Conservation (phyloP, 23 tunicate genomes). For the Trididemnum miniatum region DNA sequence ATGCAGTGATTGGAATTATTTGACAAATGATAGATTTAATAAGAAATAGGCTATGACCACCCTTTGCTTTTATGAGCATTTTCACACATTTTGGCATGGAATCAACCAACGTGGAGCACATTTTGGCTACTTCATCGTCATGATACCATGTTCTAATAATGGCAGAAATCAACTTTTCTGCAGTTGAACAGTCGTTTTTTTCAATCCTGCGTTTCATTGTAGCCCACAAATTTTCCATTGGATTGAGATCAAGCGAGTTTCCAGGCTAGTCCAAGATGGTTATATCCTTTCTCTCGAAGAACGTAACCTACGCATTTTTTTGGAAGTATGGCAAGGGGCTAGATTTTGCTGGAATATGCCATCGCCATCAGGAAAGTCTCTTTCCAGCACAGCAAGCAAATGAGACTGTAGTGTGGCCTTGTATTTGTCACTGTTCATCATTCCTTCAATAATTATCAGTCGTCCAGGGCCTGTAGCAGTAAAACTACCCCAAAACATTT, state of each 20-base stretch:
- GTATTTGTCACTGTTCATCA: conserved; percentile 10
- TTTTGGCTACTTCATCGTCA: conserved; percentile 1
- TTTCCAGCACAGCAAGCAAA: background rate
- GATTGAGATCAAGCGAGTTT: conserved; percentile 1
- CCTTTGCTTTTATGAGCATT: background rate
- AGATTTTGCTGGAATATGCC: background rate
- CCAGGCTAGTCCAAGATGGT: background rate
- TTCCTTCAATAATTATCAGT: background rate
- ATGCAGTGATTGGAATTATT: no score
- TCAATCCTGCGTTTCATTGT: background rate
- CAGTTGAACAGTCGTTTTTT: background rate
- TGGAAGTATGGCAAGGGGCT: background rate
- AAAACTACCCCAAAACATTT: background rate
- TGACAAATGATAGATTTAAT: no score
- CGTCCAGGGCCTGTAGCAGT: background rate
- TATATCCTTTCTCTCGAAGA: background rate
- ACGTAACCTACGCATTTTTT: background rate
- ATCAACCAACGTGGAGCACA: background rate
- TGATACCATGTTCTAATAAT: background rate
- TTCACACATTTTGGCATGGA: conserved; percentile 15
- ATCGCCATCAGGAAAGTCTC: background rate
- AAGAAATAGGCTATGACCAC: no score
- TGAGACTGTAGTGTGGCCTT: background rate
- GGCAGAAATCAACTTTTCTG: background rate
- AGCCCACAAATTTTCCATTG: conserved; percentile 20